These are phyloP conservation scores for Chouioia cunea DNA, from an alignment of 2,888 invertebrate species.

Conservation along the genomic window DNA sequence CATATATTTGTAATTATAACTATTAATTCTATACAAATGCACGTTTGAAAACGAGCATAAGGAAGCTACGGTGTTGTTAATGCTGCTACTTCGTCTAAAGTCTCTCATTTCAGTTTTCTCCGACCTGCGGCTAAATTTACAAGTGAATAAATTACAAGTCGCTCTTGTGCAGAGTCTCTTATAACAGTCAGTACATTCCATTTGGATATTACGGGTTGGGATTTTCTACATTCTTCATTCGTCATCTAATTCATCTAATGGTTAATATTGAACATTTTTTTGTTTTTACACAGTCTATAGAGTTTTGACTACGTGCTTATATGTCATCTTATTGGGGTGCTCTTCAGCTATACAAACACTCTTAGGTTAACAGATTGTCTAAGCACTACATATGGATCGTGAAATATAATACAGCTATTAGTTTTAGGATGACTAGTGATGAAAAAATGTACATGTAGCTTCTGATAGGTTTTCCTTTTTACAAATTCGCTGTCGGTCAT, in stretches of 20 bases:
- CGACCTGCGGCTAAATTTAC: constrained; percentile 24
- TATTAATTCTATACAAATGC: constrained; percentile 25
- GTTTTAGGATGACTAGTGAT: too few species aligned
- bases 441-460: too few species aligned
- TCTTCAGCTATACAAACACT: too few species aligned
- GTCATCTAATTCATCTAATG: background rate
- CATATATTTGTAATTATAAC: background rate
- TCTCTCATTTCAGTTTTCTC: constrained; percentile 22
- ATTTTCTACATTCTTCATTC: background rate
- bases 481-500: too few species aligned
- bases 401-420: too few species aligned
- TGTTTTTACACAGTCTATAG: background rate
- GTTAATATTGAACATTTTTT: too few species aligned
- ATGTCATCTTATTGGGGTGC: too few species aligned
- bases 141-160: constrained; percentile 28
- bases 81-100: constrained; percentile 36
- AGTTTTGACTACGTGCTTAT: too few species aligned
- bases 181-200: constrained; percentile 44
- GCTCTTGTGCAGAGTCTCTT: constrained; percentile 45
- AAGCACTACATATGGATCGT: too few species aligned
- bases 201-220: background rate
- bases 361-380: too few species aligned
- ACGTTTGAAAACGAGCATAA: constrained; percentile 29
- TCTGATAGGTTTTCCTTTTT: too few species aligned
- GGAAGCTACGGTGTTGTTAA: constrained; percentile 25